Percentiles rank a stretch among this genome's conserved stretches.
Conservation (phyloP, 2,113 vertebrate species). For the Ptyas mucosa region DNA sequence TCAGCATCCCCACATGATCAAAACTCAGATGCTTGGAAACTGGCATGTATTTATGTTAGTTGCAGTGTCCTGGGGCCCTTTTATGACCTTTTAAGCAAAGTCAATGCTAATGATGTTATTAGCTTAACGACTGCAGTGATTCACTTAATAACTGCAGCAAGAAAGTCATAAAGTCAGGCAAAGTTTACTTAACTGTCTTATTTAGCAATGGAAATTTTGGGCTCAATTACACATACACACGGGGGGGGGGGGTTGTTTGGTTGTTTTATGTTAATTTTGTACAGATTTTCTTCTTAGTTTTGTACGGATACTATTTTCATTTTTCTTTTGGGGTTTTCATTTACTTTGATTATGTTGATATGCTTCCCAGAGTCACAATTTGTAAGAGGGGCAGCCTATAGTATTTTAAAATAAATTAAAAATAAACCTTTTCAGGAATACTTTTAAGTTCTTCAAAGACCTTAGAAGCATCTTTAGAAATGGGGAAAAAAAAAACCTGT, state of each 20-base stretch:
- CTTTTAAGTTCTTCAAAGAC: neutral
- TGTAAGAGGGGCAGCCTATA: neutral
- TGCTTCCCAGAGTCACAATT: neutral
- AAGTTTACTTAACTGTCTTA: no score
- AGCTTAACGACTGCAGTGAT: no score
- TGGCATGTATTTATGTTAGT: no score
- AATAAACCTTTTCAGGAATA: neutral
- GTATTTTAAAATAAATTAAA: neutral
- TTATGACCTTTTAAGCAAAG: no score
- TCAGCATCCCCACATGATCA: no score
- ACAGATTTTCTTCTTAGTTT: neutral
- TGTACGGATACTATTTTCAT: neutral
- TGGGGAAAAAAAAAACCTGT: neutral
- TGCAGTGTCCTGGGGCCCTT: no score
- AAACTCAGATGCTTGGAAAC: no score
- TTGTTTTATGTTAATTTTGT: neutral
- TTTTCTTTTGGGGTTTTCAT: neutral
- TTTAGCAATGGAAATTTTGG: no score
- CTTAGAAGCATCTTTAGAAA: neutral
- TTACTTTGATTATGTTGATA: neutral
- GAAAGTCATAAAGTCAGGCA: neutral
- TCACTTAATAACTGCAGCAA: no score
- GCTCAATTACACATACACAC: neutral
- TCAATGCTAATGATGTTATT: no score
- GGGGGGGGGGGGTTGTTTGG: neutral